Evolutionary conservation across 2,797 vertebrate genomes (phyloP).

Genomic region (Karalla daura): DNA sequence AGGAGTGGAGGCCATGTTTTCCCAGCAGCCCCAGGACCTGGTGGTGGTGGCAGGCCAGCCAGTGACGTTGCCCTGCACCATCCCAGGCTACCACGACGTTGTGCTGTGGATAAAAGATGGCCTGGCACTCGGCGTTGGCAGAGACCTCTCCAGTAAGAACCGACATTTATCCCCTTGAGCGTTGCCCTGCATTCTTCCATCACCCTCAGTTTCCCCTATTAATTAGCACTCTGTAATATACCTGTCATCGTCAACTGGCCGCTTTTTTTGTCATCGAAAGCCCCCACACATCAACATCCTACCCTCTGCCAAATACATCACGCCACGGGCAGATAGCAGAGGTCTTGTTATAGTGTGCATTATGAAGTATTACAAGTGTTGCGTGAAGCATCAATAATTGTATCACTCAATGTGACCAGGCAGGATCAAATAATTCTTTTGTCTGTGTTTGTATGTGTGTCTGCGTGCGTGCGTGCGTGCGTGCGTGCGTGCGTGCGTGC

Average conservation of each 20-base stretch:
- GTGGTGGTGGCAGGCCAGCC: constrained; percentile 96
- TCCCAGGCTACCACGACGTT: constrained; percentile 93
- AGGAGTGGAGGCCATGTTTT: constrained; percentile 92
- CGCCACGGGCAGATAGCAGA: constrained; percentile 28
- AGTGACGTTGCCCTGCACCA: constrained; percentile 92
- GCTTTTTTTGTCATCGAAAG: constrained; percentile 49
- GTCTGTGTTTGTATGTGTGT: not conserved
- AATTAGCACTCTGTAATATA: constrained; percentile 37
- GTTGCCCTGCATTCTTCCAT: constrained; percentile 11
- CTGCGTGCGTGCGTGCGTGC: too few species aligned
- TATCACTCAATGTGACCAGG: constrained; percentile 25
- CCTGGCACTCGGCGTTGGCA: constrained; percentile 93
- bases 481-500: too few species aligned
- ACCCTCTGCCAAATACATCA: constrained; percentile 38
- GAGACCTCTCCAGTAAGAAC: constrained; percentile 93
- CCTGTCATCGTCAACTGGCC: constrained; percentile 42
- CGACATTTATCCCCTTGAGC: constrained; percentile 9
- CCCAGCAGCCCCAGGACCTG: constrained; percentile 97
- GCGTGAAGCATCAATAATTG: constrained; percentile 27
- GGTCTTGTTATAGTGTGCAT: constrained; percentile 12
- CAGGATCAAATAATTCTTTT: constrained; percentile 20
- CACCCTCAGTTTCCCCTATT: constrained; percentile 13
- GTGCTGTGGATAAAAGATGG: constrained; percentile 99
- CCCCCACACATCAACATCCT: constrained; percentile 28
- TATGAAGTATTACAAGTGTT: constrained; percentile 18